Evolutionary conservation across 2,113 vertebrate species (phyloP).

Genomic region (Sapajus apella): DNA sequence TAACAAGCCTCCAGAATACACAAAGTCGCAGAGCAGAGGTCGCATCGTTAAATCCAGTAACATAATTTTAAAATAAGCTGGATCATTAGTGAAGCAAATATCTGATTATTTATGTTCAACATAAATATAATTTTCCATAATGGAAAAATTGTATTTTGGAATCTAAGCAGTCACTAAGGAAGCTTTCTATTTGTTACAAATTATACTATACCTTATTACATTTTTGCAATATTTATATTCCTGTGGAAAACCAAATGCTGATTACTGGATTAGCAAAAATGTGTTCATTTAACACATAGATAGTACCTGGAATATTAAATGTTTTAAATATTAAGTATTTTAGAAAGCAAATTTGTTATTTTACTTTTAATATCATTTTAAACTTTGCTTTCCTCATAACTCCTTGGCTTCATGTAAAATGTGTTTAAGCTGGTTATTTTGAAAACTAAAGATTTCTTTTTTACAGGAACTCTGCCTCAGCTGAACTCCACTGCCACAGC

Average conservation of each 20-base stretch:
- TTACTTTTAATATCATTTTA: slow-evolving; percentile 3
- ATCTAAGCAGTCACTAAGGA: slow-evolving; percentile 65
- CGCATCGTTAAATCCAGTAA: slow-evolving; percentile 70
- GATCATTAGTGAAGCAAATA: slow-evolving; percentile 70
- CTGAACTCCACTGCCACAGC: background rate
- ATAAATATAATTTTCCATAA: slow-evolving; percentile 78
- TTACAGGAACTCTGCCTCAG: background rate
- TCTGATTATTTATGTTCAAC: slow-evolving; percentile 75
- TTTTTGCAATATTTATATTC: background rate
- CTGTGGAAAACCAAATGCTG: slow-evolving; percentile 39
- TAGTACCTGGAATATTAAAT: background rate
- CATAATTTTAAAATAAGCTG: slow-evolving; percentile 76
- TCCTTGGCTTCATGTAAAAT: background rate
- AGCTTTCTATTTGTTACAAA: slow-evolving; percentile 66
- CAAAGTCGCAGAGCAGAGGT: slow-evolving; percentile 67
- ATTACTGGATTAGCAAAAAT: background rate
- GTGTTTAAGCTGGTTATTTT: background rate
- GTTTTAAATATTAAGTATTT: background rate
- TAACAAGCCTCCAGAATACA: slow-evolving; percentile 58
- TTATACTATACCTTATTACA: background rate
- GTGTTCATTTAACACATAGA: background rate
- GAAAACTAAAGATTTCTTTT: background rate
- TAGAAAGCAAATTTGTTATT: background rate
- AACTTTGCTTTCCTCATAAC: background rate
- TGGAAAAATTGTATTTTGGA: slow-evolving; percentile 78